These are phyloP conservation scores for Pseudobourletiella spinata DNA, from an alignment of 1,140 invertebrate species.

Conservation along the genomic window DNA sequence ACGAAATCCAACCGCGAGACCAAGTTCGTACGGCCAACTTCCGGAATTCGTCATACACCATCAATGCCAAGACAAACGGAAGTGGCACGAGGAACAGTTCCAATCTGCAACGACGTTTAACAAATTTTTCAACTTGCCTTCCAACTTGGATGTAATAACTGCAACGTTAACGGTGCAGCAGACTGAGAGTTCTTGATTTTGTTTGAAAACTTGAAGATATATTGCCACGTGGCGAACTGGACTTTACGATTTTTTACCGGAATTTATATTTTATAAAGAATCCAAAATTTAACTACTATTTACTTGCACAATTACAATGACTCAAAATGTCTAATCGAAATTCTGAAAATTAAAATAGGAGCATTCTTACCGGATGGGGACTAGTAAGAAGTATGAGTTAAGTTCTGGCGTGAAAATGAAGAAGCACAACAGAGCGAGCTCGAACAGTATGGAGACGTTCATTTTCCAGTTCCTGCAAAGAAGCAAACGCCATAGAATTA, in stretches of 20 bases:
- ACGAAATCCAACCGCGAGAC: slow-evolving; percentile 13
- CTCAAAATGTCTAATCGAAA: too few relatives aligned
- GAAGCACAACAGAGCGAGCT: slow-evolving; percentile 13
- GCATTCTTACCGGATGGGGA: slow-evolving; percentile 14
- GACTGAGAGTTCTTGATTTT: too few relatives aligned
- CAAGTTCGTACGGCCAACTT: background rate
- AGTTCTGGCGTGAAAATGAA: slow-evolving; percentile 24
- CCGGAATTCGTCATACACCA: slow-evolving; percentile 18
- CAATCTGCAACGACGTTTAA: background rate
- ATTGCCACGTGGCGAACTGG: background rate
- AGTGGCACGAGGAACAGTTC: slow-evolving; percentile 9
- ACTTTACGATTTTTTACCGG: too few relatives aligned
- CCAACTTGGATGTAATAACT: background rate
- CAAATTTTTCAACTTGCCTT: background rate
- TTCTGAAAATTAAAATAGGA: too few relatives aligned
- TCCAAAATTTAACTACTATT: too few relatives aligned
- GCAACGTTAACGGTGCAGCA: too few relatives aligned
- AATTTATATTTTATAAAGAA: too few relatives aligned
- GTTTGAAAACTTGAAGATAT: background rate
- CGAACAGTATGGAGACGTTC: slow-evolving; percentile 24
- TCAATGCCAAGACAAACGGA: slow-evolving; percentile 15
- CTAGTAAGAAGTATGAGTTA: slow-evolving; percentile 16
- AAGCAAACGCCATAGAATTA: too few relatives aligned
- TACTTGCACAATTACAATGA: too few relatives aligned
- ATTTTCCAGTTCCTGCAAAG: slow-evolving; percentile 27